Base-by-base conservation (phyloP, 1,140 invertebrate genomes). In the Probaryconus sp. region DNA sequence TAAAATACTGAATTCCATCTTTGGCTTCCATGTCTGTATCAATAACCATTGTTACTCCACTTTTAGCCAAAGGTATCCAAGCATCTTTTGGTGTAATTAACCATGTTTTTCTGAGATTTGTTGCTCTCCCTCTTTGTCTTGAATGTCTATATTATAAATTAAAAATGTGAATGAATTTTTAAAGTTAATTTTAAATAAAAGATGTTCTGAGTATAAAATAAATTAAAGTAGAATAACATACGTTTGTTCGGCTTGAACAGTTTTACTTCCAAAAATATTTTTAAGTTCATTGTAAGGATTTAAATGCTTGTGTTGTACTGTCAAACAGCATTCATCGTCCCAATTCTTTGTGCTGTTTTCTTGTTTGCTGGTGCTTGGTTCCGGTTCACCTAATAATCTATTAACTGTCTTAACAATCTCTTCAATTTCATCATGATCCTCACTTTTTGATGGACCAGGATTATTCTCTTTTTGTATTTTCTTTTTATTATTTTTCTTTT, bases 231-330 rank as follows among this genome's bases (percentile, higher is more conserved):
- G 5, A 50, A 14, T 47, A 30, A 58, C 42, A 58, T 88, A 92
- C 90, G 83, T 89, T 78, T 91, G 89, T 77, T 93, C 92, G 47
- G 88, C 88, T 81, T 93, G 91, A 10, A 95, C 89, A 50, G 94
- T 92, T 84, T 93, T 93, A 5, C 92, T 92, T 3, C 96, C 95
- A 90, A 97, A 97, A 75, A 95, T 94, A 78, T 91, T 91, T 58
- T 92, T 93, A 65, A 97, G 87, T 88, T 97, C 96, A 87, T 95
- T 94, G 48, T 93, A 92, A 20, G 93, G 90, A 88, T 96, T 96
- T 2, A 97, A 86, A 85, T 95, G 88, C 81, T 93, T 94, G 47
- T 90, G 88, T 40, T 95, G 92, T 2, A 95, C 87, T 18, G 79
- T 86, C 5, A 95, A 79, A 24, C 92, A 81, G 47, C 88, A 84